These are phyloP conservation scores for Hydroisotoma schaefferi DNA, from an alignment of 2,888 invertebrate genomes.

Conservation along the genomic window DNA sequence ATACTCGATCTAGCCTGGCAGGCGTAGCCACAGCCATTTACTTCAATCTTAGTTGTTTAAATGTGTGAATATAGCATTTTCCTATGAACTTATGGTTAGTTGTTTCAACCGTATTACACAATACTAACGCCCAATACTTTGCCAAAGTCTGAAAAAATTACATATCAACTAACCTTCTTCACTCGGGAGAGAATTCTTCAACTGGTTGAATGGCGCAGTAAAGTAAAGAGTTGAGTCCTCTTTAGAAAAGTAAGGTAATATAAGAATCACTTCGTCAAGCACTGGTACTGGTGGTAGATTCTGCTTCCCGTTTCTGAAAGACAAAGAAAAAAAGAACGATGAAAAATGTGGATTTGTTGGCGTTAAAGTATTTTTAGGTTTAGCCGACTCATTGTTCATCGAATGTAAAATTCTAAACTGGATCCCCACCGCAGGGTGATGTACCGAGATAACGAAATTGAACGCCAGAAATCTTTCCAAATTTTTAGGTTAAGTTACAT, in stretches of 20 bases:
- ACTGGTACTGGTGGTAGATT: too few species aligned
- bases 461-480: too few species aligned
- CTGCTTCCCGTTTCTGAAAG: not conserved
- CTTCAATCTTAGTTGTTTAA: not conserved
- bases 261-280: too few species aligned
- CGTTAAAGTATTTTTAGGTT: slow-evolving; percentile 32
- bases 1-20: not conserved
- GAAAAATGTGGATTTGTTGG: slow-evolving; percentile 26
- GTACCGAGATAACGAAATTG: too few species aligned
- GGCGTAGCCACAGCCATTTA: too few species aligned
- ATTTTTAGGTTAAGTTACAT: too few species aligned
- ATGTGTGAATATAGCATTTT: too few species aligned
- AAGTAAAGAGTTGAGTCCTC: not conserved
- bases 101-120: too few species aligned
- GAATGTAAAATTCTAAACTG: not conserved
- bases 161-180: not conserved
- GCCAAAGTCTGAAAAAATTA: not conserved
- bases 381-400: slow-evolving; percentile 25
- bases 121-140: too few species aligned
- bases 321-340: slow-evolving; percentile 14
- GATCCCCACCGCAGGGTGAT: not conserved
- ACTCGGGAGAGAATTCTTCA: not conserved
- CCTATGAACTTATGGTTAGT: too few species aligned
- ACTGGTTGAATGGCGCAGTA: not conserved
- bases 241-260: too few species aligned